A percentile compares a stretch with the other conserved stretches of the same genome.
Conservation (phyloP, 1,140 invertebrate genomes). For the Drosophila tropicalis region DNA sequence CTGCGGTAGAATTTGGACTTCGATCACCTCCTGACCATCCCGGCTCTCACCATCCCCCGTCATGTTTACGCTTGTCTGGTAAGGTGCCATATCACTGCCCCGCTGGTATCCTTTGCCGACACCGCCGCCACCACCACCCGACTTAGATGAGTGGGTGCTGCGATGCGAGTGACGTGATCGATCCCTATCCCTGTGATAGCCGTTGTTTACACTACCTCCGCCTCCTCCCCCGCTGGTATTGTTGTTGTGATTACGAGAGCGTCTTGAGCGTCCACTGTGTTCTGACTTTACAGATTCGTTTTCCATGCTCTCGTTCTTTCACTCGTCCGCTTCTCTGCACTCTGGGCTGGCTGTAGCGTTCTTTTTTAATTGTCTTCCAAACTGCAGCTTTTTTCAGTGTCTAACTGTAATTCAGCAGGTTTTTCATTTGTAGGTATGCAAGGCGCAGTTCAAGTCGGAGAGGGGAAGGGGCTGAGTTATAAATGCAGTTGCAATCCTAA, state of each 20-base stretch:
- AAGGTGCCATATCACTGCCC: slow-evolving; percentile 87
- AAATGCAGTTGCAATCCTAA: slow-evolving; percentile 14
- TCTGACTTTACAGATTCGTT: slow-evolving; percentile 83
- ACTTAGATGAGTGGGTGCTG: slow-evolving; percentile 79
- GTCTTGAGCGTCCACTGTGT: slow-evolving; percentile 82
- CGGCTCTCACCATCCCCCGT: slow-evolving; percentile 84
- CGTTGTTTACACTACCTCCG: slow-evolving; percentile 71
- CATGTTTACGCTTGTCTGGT: slow-evolving; percentile 91
- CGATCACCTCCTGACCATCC: slow-evolving; percentile 92
- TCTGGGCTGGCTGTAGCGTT: slow-evolving; percentile 19
- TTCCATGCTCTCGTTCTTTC: slow-evolving; percentile 69
- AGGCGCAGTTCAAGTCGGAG: slow-evolving; percentile 39
- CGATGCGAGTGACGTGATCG: slow-evolving; percentile 79
- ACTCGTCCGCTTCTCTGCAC: slow-evolving; percentile 22
- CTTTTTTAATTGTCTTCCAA: slow-evolving; percentile 46
- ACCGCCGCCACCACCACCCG: slow-evolving; percentile 55
- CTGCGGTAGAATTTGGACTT: slow-evolving; percentile 96
- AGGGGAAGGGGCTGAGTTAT: slow-evolving; percentile 33
- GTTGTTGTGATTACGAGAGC: slow-evolving; percentile 81
- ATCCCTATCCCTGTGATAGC: slow-evolving; percentile 79
- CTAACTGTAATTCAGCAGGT: slow-evolving; percentile 77
- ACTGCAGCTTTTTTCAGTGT: slow-evolving; percentile 73
- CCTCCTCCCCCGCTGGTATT: slow-evolving; percentile 61
- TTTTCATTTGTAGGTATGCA: slow-evolving; percentile 62
- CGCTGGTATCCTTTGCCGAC: slow-evolving; percentile 41